Base-by-base conservation (phyloP, 1,140 invertebrate genomes). In the Aphelinus certus region DNA sequence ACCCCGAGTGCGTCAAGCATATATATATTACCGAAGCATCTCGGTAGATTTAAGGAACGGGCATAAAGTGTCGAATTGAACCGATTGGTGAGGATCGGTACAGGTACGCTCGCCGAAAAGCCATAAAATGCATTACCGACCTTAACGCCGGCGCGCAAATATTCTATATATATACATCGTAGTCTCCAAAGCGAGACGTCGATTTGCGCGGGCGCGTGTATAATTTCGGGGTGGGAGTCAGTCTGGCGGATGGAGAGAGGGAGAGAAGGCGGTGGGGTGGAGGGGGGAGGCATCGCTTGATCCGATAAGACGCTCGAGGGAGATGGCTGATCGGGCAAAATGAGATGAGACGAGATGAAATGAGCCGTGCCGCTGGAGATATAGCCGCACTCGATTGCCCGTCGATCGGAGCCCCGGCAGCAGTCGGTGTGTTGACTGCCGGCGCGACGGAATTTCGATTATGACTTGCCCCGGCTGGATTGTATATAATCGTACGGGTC, bases 361-460 rank as follows among this genome's bases (percentile, higher is more conserved):
- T 60, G 58, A 60, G 42, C 3, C 26, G 58, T 61, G 7, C 26
- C 3, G 10, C 3, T 61, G 58, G 26, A 61, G 58, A 61, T n/a
- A 61, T 3, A 42, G 3, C n/a, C 42, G 58, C 63, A 51, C 63
- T 65, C 63, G 26, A 65, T 65, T 65, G 63, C 63, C 46, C 48
- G 10, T 65, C 7, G 63, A 65, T 65, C 42, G 61, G 48, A 46
- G 7, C 10, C 10, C 10, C 4, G 56, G 7, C 10, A 57, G 58
- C 4, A 45, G 9, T 7, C 26, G 42, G 60, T 26, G 26, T 62
- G 43, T 62, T 62, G 45, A 62, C 45, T 62, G 60, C 60, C 43
- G 60, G 46, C 45, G 60, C 9, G 48, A n/a, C 46, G 26, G 63
- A 49, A 65, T 65, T 65, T 65, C 63, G 63, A 65, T 65, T 51